phyloP scores from a whole-genome alignment of 30 jellyfish, hydroid and myxozoan genomes.

The Catostylus mosaicus region DNA sequence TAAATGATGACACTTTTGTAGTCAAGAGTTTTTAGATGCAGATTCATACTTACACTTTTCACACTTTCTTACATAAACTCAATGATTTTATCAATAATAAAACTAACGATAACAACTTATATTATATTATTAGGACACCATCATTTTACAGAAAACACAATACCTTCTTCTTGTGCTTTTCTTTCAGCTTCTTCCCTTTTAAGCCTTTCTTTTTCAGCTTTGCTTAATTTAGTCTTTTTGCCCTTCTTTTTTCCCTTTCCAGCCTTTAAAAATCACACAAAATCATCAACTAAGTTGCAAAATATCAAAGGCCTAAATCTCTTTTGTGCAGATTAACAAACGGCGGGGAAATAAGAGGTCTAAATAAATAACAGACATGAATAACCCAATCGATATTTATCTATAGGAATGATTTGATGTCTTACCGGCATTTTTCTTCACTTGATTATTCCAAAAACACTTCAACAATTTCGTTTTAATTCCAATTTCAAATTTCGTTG shows the following conservation, averaged over 20 bases:
- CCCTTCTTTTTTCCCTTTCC: constrained; percentile 57
- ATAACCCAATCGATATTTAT: background rate
- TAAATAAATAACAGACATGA: background rate
- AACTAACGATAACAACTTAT: no score
- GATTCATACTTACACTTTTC: no score
- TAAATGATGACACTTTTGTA: no score
- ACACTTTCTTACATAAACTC: no score
- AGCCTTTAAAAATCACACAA: background rate
- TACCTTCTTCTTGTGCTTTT: constrained; percentile 92
- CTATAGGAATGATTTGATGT: background rate
- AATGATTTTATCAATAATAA: no score
- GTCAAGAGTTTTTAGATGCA: no score
- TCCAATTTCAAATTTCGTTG: background rate
- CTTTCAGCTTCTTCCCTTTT: constrained; percentile 88
- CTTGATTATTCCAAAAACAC: background rate
- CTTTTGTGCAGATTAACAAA: no score
- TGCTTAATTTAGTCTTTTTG: constrained; percentile 54
- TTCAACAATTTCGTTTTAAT: background rate
- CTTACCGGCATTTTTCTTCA: constrained; percentile 48
- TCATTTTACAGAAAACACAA: no score
- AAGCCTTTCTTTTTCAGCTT: constrained; percentile 87
- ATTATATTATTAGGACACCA: no score
- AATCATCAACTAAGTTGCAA: no score
- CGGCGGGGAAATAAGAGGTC: background rate
- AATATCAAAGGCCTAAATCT: no score